Evolutionary conservation across 2,113 vertebrate species (phyloP).

Genomic region (Aspidoscelis tigris): DNA sequence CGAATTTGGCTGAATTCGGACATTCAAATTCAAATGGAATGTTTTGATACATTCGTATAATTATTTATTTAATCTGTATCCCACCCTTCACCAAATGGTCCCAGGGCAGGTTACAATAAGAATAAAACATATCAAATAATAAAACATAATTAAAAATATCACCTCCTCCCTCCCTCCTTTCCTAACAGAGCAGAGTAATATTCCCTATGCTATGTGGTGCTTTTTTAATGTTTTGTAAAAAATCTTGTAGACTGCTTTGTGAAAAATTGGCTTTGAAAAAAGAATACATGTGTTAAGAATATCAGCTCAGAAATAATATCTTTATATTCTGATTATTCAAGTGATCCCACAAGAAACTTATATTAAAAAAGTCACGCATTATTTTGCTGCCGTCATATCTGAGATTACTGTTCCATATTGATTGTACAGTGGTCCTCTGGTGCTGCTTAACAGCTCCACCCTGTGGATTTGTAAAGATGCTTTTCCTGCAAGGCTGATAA

Average conservation of each 20-base stretch:
- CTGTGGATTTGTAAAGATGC: constrained; percentile 54
- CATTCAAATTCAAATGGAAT: too few species aligned
- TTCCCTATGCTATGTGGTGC: neutral
- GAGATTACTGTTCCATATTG: neutral
- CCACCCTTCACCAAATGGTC: too few species aligned
- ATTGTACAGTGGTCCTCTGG: neutral
- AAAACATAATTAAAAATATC: too few species aligned
- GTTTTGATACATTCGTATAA: too few species aligned
- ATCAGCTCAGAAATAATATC: neutral
- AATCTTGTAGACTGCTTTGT: neutral
- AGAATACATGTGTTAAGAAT: neutral
- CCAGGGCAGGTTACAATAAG: too few species aligned
- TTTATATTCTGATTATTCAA: neutral
- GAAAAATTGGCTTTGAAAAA: too few species aligned
- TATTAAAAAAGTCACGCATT: neutral
- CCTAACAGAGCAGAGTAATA: neutral
- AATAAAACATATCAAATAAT: too few species aligned
- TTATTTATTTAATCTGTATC: too few species aligned
- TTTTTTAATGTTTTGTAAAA: neutral
- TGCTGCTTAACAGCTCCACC: constrained; percentile 59
- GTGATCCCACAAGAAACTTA: neutral
- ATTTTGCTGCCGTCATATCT: neutral
- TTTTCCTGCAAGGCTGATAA: neutral
- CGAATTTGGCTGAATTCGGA: too few species aligned
- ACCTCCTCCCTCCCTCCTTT: too few species aligned